phyloP scores from a whole-genome alignment of 1,140 invertebrate species.

The Sycophila sp. region DNA sequence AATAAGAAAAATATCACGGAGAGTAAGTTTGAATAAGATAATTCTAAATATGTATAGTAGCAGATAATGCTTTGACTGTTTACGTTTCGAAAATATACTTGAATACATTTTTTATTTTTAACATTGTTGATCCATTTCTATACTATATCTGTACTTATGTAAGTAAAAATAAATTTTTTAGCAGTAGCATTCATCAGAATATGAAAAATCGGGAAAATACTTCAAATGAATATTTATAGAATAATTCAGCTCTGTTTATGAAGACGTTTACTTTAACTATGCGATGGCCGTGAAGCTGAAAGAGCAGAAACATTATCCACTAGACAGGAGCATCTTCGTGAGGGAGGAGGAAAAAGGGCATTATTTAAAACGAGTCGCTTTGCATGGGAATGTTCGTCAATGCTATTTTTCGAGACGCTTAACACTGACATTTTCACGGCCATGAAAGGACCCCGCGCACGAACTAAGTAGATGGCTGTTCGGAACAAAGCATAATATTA shows the following conservation, averaged over 20 bases:
- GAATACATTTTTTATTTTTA: too few species aligned
- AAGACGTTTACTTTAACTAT: conserved; percentile 13
- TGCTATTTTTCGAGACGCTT: conserved; percentile 13
- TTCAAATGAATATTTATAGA: too few species aligned
- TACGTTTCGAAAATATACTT: too few species aligned
- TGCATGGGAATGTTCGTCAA: conserved; percentile 27
- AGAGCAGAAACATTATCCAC: neutral
- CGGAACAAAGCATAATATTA: conserved; percentile 7
- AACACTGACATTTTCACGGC: conserved; percentile 5
- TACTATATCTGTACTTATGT: too few species aligned
- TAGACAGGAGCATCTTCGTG: neutral
- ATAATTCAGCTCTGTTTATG: neutral
- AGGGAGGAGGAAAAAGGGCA: neutral
- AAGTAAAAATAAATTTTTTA: too few species aligned
- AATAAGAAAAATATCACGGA: too few species aligned
- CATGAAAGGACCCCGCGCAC: neutral
- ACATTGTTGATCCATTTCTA: too few species aligned
- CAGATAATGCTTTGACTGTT: too few species aligned
- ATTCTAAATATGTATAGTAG: too few species aligned
- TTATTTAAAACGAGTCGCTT: conserved; percentile 23
- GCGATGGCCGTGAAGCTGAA: neutral
- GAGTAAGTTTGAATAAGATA: too few species aligned
- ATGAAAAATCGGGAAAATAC: too few species aligned
- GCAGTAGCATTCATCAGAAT: too few species aligned
- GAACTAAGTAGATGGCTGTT: neutral